Percentiles rank a stretch among this genome's conserved stretches.
Evolutionary conservation across 2,888 invertebrate species (phyloP).

Genomic region (Eulithis testata): DNA sequence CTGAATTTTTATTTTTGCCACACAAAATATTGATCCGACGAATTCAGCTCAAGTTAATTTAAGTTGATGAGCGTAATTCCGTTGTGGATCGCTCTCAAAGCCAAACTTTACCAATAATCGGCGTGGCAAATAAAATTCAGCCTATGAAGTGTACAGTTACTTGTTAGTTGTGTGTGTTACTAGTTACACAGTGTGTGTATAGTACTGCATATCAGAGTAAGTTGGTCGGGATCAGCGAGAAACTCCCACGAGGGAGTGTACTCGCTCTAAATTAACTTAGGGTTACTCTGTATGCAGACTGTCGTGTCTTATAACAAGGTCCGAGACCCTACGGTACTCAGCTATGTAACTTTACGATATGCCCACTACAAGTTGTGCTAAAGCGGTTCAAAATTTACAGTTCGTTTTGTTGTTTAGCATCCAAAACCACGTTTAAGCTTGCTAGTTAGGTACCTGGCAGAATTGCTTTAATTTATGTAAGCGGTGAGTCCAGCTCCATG

Average conservation of each 20-base stretch:
- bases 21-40: constrained; percentile 23
- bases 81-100: constrained; percentile 39
- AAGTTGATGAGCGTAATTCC: constrained; percentile 35
- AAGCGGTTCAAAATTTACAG: constrained; percentile 54
- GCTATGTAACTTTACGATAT: constrained; percentile 58
- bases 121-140: constrained; percentile 56
- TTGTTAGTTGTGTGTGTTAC: not conserved
- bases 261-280: constrained; percentile 78
- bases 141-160: not conserved
- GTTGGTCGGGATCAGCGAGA: constrained; percentile 64
- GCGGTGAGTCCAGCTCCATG: constrained; percentile 4
- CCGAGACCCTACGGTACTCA: constrained; percentile 62
- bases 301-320: constrained; percentile 71
- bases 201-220: constrained; percentile 65
- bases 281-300: constrained; percentile 80
- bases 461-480: constrained; percentile 14
- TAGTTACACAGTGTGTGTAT: constrained; percentile 46
- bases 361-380: constrained; percentile 48
- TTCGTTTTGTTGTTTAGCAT: constrained; percentile 22
- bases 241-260: constrained; percentile 61
- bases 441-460: constrained; percentile 7
- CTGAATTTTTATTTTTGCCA: no score
- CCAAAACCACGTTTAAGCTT: constrained; percentile 2
- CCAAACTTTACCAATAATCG: constrained; percentile 41
- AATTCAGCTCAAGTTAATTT: constrained; percentile 28